phyloP scores from a whole-genome alignment of 2,113 vertebrate genomes.

The Otus sunia region DNA sequence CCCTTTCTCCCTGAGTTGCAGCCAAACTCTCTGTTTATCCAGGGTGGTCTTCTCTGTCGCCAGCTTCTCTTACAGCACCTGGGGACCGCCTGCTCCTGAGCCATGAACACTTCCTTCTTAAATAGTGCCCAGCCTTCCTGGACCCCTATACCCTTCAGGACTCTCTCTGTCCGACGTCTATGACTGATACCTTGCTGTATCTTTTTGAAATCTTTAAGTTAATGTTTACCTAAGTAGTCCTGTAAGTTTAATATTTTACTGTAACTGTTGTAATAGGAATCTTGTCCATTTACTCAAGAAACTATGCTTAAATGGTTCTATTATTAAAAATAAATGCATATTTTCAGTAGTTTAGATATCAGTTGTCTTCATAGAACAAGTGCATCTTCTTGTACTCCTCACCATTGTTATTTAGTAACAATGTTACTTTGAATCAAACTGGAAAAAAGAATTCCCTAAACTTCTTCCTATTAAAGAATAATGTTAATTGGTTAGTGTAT shows the following conservation, averaged over 20 bases:
- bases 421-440: slow-evolving; percentile 40
- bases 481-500: slow-evolving; percentile 69
- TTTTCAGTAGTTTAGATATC: background rate
- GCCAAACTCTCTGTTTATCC: too few species aligned
- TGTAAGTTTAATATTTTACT: background rate
- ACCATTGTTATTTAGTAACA: slow-evolving; percentile 21
- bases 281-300: background rate
- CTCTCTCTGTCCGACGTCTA: too few species aligned
- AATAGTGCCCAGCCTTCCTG: too few species aligned
- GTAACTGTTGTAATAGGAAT: background rate
- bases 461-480: slow-evolving; percentile 71
- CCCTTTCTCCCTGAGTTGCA: too few species aligned
- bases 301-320: background rate
- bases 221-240: background rate
- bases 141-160: too few species aligned
- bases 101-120: too few species aligned
- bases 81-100: too few species aligned
- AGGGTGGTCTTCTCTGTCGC: too few species aligned
- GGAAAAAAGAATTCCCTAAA: slow-evolving; percentile 51
- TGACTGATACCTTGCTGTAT: background rate
- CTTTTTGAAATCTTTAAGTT: background rate
- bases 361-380: background rate
- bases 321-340: background rate
- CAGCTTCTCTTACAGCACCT: too few species aligned
- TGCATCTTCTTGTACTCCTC: background rate